Conservation (phyloP, 2,797 vertebrate genomes). For the Limnodromus scolopaceus region DNA sequence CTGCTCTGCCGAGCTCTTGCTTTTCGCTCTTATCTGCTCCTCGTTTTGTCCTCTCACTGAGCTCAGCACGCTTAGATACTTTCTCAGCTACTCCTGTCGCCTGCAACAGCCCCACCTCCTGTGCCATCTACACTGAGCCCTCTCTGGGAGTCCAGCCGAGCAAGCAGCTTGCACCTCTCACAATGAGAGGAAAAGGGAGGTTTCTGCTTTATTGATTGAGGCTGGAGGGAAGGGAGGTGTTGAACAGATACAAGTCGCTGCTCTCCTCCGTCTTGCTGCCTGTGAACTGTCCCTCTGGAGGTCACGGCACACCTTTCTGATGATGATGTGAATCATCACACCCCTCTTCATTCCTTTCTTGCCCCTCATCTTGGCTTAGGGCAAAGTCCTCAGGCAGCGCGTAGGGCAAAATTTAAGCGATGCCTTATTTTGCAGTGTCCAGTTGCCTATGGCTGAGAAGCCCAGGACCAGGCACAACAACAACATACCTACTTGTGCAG, state of each 20-base stretch:
- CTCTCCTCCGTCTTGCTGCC: not conserved
- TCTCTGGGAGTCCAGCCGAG: not conserved
- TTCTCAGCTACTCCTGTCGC: not conserved
- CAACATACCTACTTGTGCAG: not conserved
- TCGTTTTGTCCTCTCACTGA: not conserved
- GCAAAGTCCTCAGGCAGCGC: not conserved
- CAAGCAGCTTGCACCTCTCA: not conserved
- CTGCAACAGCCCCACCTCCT: not conserved
- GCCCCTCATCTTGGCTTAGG: not conserved
- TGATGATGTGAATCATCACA: not conserved
- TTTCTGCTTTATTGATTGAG: not conserved
- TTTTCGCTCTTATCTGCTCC: not conserved
- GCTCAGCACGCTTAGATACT: too few species aligned
- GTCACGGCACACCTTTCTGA: not conserved
- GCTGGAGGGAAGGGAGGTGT: not conserved
- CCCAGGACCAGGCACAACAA: fast-evolving
- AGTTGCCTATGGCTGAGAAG: not conserved
- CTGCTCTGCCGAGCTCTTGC: not conserved
- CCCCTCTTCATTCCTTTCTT: not conserved
- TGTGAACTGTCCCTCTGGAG: not conserved
- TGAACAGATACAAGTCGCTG: not conserved
- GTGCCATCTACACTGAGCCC: fast-evolving
- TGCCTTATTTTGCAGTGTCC: not conserved
- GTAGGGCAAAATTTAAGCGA: not conserved
- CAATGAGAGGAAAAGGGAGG: not conserved